Base-by-base conservation (phyloP, 2,888 invertebrate genomes). In the Phaonia tiefii region DNA sequence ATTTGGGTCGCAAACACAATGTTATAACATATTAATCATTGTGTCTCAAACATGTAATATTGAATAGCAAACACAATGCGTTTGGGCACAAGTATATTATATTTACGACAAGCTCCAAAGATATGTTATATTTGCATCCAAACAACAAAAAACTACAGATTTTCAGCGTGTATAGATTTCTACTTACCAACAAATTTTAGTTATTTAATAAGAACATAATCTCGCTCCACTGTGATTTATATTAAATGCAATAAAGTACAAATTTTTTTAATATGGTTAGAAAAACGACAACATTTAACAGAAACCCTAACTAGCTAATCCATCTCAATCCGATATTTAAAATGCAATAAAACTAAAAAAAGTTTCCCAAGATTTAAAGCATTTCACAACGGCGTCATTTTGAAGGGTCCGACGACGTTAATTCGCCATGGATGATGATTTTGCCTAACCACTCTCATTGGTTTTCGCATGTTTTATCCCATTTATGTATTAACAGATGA, bases 361-460 rank as follows among this genome's bases (percentile, higher is more conserved):
- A 26, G 51, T 37, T 26, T 51, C 13, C 17, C 46, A 42, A 44
- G 75, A 78, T 60, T 69, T 70, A 71, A 79, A 44, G 46, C 51
- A 51, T 54, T 69, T 66, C 42, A 72, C 25, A 63, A 11, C 49
- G 66, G 56, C 49, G 66, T 49, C 39, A 42, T 49, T 60, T 63
- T 42, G 20, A 72, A 69, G 46, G 67, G 25, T 46, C 44, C 15
- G 2, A 42, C 25, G 25, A 15, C n/a, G n/a, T n/a, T 69, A 54
- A 51, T 54, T 20, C 20, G 44, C 15, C 44, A 46, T 46, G 42
- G n/a, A 67, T 71, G 79, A 51, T 71, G 63, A 51, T 71, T 69
- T 65, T 56, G 56, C 63, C 39, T 76, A 56, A 76, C 46, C 65
- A 31, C 31, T 80, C 54, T 76, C 69, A 80, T 80, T 80, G 75